Conservation (phyloP, 2,113 vertebrate species). For the Ornithorhynchus anatinus region DNA sequence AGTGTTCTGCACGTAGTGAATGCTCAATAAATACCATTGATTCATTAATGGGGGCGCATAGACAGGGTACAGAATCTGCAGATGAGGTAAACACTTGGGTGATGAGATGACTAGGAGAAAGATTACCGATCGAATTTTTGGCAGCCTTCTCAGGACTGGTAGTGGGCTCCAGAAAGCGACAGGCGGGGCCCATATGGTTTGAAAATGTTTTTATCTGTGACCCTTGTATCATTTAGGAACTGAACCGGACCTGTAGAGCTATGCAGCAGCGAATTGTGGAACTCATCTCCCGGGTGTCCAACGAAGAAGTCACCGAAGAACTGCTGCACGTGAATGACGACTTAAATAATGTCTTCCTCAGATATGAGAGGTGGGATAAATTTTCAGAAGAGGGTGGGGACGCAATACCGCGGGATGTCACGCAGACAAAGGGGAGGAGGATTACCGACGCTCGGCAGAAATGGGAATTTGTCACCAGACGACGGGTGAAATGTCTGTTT, state of each 20-base stretch:
- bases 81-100: too few species aligned
- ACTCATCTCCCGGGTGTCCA: slow-evolving; percentile 93
- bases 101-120: too few species aligned
- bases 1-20: too few species aligned
- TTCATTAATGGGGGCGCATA: too few species aligned
- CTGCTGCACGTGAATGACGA: slow-evolving; percentile 95
- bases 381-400: neutral
- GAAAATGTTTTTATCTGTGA: too few species aligned
- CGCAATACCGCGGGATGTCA: neutral
- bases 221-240: slow-evolving; percentile 76
- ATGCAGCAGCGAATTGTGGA: slow-evolving; percentile 97
- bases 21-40: too few species aligned
- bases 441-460: neutral
- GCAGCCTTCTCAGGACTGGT: too few species aligned
- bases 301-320: slow-evolving; percentile 94
- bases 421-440: neutral
- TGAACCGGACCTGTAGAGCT: slow-evolving; percentile 93
- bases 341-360: slow-evolving; percentile 96
- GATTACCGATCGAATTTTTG: too few species aligned
- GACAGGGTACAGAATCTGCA: too few species aligned
- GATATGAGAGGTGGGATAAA: slow-evolving; percentile 85
- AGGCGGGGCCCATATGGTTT: too few species aligned
- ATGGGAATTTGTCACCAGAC: slow-evolving; percentile 17
- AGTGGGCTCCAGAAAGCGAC: too few species aligned
- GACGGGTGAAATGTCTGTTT: neutral